Evolutionary conservation across 2,113 vertebrate species (phyloP).

Genomic region (Thymallus thymallus): DNA sequence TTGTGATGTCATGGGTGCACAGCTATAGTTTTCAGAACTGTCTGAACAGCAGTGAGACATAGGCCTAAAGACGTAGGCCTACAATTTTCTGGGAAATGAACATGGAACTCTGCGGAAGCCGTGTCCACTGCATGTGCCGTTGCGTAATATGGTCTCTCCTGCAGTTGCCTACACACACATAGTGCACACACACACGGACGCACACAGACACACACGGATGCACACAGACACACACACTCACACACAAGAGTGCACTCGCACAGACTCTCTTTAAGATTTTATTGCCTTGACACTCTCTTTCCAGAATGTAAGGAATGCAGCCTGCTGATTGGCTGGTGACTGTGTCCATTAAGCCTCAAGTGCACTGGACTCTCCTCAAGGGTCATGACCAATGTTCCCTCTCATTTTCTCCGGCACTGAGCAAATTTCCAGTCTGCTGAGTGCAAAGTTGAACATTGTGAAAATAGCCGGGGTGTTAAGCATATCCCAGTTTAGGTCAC

Average conservation of each 20-base stretch:
- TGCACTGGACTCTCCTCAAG: constrained; percentile 24
- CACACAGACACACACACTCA: background rate
- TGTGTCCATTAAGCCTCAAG: constrained; percentile 37
- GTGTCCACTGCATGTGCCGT: constrained; percentile 38
- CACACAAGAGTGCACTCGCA: too few relatives aligned
- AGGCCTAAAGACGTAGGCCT: background rate
- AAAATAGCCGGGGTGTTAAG: too few relatives aligned
- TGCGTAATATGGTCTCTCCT: constrained; percentile 35
- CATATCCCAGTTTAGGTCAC: too few relatives aligned
- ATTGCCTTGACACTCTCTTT: constrained; percentile 52
- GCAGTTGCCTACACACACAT: constrained; percentile 23
- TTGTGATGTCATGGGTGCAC: constrained; percentile 16
- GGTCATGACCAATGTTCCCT: constrained; percentile 28
- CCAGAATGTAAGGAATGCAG: constrained; percentile 65
- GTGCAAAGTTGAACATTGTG: too few relatives aligned
- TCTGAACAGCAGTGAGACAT: background rate
- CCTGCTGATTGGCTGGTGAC: constrained; percentile 21
- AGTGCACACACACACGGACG: background rate
- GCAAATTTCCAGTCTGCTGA: too few relatives aligned
- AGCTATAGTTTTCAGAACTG: constrained; percentile 31
- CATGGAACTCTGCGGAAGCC: constrained; percentile 14
- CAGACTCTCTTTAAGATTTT: constrained; percentile 44
- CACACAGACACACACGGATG: constrained; percentile 6
- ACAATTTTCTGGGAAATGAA: constrained; percentile 36
- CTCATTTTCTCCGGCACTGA: too few relatives aligned